Base-by-base conservation (phyloP, 2,797 vertebrate genomes). In the Cuculus canorus region DNA sequence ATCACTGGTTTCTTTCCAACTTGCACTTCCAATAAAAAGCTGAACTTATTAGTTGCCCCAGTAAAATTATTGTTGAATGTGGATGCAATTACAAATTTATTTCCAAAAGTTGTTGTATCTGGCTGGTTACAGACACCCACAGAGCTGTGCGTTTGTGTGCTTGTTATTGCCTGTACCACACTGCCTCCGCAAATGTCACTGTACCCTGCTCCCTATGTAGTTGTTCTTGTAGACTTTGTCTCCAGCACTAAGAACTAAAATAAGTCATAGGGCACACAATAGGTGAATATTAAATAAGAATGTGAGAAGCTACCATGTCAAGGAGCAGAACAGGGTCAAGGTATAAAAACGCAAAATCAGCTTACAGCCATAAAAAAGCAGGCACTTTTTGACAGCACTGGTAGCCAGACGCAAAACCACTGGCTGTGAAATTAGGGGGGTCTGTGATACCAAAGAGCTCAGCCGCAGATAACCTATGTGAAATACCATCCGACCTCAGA, bases 211-310 rank as follows among this genome's bases (percentile, higher is more conserved):
- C 25, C n/a, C 9, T 22, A 17, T 45, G 54, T 41, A 68, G 48
- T 18, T 0, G 0, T 57, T 71, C 27, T 33, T 24, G 16, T 30
- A 65, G 52, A 48, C 30, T 59, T 75, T 17, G 19, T 73, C 56
- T 56, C n/a, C 53, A 43, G 33, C 10, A 53, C 25, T 5, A 17
- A 2, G 3, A 7, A 17, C 30, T 24, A 53, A 63, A 76, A 85
- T 43, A 25, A 57, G 16, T 4, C 7, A 0, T 7, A 59, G 28
- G 30, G 41, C 1, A 1, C 11, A 28, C 48, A 12, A 47, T 2
- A 61, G 30, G 28, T 61, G 45, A 57, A 23, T 61, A 41, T 52
- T 61, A 71, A 69, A 16, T n/a, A 45, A 32, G 8, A 35, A 18
- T 17, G 7, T 48, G 80, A 88, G 83, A 86, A 53, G 23, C 4